Percentiles rank a stretch among this genome's conserved stretches.
Evolutionary conservation across 2,888 invertebrate genomes (phyloP).

Genomic region (Drosophila longiperda): DNA sequence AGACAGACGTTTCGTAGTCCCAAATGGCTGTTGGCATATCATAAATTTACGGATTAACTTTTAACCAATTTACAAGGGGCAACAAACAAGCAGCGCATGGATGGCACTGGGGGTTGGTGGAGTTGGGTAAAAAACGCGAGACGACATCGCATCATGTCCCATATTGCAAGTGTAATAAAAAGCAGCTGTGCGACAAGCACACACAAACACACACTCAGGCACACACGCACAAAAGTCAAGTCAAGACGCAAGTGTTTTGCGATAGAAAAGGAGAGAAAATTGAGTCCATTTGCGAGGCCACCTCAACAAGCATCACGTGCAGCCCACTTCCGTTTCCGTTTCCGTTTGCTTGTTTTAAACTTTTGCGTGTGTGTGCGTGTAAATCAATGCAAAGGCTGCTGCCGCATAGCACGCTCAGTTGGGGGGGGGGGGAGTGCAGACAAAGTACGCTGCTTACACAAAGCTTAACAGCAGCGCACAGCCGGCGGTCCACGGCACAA

Average conservation of each 20-base stretch:
- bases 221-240: conserved; percentile 46
- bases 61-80: conserved; percentile 77
- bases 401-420: conserved; percentile 19
- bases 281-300: conserved; percentile 43
- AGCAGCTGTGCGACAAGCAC: conserved; percentile 63
- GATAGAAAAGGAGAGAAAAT: conserved; percentile 62
- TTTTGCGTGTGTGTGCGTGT: conserved; percentile 54
- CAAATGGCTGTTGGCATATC: conserved; percentile 77
- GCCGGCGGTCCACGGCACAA: conserved; percentile 57
- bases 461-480: conserved; percentile 76
- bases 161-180: conserved; percentile 78
- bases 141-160: conserved; percentile 68
- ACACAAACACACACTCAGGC: conserved; percentile 17
- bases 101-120: conserved; percentile 5
- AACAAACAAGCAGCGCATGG: conserved; percentile 50
- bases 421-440: conserved; percentile 43
- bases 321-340: conserved; percentile 78
- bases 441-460: conserved; percentile 78
- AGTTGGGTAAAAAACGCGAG: conserved; percentile 27
- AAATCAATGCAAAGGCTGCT: conserved; percentile 67
- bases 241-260: conserved; percentile 65
- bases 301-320: conserved; percentile 76
- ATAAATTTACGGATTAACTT: conserved; percentile 79
- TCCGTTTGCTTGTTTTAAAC: conserved; percentile 79
- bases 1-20: conserved; percentile 52